These are phyloP conservation scores for Trichomycterus rosablanca DNA, from an alignment of 2,113 vertebrate species.

Conservation along the genomic window DNA sequence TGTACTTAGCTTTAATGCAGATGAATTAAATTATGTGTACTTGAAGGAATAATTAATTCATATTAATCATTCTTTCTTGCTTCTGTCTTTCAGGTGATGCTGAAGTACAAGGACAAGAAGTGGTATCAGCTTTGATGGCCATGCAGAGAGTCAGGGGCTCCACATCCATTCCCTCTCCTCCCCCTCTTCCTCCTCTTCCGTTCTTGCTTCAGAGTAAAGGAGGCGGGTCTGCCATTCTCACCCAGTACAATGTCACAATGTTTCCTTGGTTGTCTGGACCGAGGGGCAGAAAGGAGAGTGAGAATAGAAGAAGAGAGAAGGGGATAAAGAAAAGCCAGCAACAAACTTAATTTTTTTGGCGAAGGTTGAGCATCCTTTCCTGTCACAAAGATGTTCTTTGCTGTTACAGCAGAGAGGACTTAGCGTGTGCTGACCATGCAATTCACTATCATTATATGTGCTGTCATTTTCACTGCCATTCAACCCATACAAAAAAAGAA, in stretches of 20 bases:
- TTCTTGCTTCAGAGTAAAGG: slow-evolving; percentile 35
- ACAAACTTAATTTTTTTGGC: background rate
- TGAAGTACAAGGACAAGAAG: slow-evolving; percentile 99
- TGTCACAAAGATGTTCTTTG: slow-evolving; percentile 2
- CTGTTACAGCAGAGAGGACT: slow-evolving; percentile 41
- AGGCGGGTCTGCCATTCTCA: slow-evolving; percentile 59
- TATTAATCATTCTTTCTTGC: too few species aligned
- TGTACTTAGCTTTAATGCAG: too few species aligned
- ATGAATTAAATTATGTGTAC: too few species aligned
- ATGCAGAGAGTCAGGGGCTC: slow-evolving; percentile 41
- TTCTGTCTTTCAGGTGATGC: slow-evolving; percentile 79
- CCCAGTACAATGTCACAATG: slow-evolving; percentile 77
- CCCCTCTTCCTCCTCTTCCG: slow-evolving; percentile 37
- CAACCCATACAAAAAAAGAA: slow-evolving; percentile 6
- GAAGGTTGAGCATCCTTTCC: slow-evolving; percentile 15
- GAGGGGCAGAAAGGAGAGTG: slow-evolving; percentile 43
- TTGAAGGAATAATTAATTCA: too few species aligned
- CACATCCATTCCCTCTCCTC: slow-evolving; percentile 36
- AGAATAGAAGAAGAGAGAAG: slow-evolving; percentile 47
- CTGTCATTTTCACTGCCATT: slow-evolving; percentile 45
- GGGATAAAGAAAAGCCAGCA: slow-evolving; percentile 36
- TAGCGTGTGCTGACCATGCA: too few species aligned
- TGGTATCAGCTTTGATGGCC: slow-evolving; percentile 97
- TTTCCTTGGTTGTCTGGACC: slow-evolving; percentile 73
- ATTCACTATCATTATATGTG: too few species aligned